Evolutionary conservation across 2,888 invertebrate genomes (phyloP), one percentile per base, ranked within the genome.

Genomic region (Sarcophaga caerulescens): DNA sequence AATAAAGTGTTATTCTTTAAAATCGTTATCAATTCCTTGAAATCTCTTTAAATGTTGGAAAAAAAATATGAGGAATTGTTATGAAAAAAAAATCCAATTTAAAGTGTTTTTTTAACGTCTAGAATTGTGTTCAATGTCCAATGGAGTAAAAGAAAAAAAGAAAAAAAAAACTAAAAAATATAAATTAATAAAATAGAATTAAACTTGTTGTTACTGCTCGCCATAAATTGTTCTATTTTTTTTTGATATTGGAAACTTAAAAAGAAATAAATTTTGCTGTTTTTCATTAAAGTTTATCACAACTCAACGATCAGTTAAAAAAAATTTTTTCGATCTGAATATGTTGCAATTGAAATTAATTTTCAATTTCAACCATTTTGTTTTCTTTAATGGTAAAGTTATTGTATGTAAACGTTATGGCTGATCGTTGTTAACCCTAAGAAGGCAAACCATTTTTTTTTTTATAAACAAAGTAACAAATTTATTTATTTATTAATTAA

Each of bases 261-360:
- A 47, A 59, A 47, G 35, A 60, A 19, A 47, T 44, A 62, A 14
- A 68, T 62, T 12, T 21, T 78, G 11, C 60, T 65, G 52, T 69
- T 79, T 81, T 81, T 79, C 12, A 80, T 68, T 76, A 68, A 80
- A 81, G 74, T 75, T 86, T 81, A 84, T 86, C 86, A 78, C 62
- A 69, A 69, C 4, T 60, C 52, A 25, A 68, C 86, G 78, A 86
- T 84, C 84, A 81, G 60, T 74, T 66, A 69, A n/a, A 57, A 62
- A 8, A 66, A 44, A 5, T 65, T 65, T 47, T 47, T 57, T 57
- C 21, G 4, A 2, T n/a, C 57, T 23, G 44, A n/a, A 52, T 69
- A 69, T 74, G 69, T 63, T 74, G 68, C 71, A 84, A 81, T 65
- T 77, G 14, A 63, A 82, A 44, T 73, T 74, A 45, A 60, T 75